phyloP scores from a whole-genome alignment of 2,797 vertebrate genomes.

The Mastacembelus armatus region DNA sequence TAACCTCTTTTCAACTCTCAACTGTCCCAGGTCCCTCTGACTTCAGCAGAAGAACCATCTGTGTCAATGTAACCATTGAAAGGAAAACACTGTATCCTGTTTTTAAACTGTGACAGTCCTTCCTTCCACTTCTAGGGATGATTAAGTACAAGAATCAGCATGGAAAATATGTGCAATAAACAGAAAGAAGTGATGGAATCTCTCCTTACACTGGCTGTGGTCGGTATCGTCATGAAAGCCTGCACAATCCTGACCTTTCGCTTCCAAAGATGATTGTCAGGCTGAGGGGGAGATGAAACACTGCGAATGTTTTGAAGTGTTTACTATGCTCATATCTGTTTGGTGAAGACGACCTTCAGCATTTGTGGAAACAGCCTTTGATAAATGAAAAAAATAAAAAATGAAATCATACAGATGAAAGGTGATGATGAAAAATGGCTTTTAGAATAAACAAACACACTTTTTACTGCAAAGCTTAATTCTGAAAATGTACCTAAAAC shows the following conservation, averaged over 20 bases:
- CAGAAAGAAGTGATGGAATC: background rate
- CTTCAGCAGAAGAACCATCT: no score
- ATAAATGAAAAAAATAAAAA: slow-evolving; percentile 29
- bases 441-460: slow-evolving; percentile 1
- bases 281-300: slow-evolving; percentile 61
- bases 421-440: slow-evolving; percentile 10
- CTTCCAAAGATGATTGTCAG: slow-evolving; percentile 44
- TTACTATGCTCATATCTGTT: slow-evolving; percentile 24
- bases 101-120: background rate
- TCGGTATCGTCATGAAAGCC: slow-evolving; percentile 25
- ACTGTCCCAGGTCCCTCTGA: no score
- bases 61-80: no score
- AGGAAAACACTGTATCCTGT: no score
- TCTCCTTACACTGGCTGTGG: slow-evolving; percentile 21
- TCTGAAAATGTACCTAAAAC: background rate
- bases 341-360: slow-evolving; percentile 34
- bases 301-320: slow-evolving; percentile 54
- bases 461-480: background rate
- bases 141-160: background rate
- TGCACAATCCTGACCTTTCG: slow-evolving; percentile 55
- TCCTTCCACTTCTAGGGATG: background rate
- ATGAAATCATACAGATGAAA: background rate
- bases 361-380: slow-evolving; percentile 33
- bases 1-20: no score
- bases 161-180: slow-evolving; percentile 4